A percentile compares a stretch with the other conserved stretches of the same genome.
Evolutionary conservation across 1,140 invertebrate genomes (phyloP).

Genomic region (Cylas formicarius): DNA sequence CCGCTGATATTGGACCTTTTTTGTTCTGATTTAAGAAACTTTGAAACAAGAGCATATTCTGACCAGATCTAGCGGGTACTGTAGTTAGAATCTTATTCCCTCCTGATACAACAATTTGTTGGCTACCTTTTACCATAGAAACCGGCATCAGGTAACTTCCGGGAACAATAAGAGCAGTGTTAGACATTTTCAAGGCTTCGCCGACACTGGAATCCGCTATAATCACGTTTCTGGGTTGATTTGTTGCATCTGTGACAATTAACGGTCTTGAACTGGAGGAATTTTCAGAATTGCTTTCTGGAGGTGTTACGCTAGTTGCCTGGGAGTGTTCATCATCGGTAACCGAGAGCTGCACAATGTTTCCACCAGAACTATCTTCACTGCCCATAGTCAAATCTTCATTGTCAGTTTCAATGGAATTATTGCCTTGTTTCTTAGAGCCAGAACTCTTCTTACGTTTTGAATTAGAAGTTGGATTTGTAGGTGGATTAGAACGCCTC

Average conservation of each 20-base stretch:
- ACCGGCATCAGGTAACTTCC: constrained; percentile 63
- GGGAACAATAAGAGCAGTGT: constrained; percentile 57
- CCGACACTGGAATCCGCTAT: constrained; percentile 49
- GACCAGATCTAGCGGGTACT: constrained; percentile 49
- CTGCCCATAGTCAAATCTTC: constrained; percentile 65
- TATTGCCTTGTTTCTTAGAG: not conserved
- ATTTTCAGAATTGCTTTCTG: constrained; percentile 33
- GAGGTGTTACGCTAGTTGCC: constrained; percentile 28
- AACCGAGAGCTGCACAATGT: constrained; percentile 49
- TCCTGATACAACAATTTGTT: constrained; percentile 63
- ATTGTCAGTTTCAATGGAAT: constrained; percentile 42
- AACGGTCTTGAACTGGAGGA: constrained; percentile 30
- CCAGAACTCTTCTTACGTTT: constrained; percentile 36
- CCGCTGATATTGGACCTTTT: constrained; percentile 43
- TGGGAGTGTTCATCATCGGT: constrained; percentile 41
- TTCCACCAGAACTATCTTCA: constrained; percentile 63
- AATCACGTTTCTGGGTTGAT: constrained; percentile 48
- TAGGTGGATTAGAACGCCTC: constrained; percentile 64
- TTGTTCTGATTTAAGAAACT: constrained; percentile 47
- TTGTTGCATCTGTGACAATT: constrained; percentile 31
- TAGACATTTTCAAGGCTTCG: constrained; percentile 48
- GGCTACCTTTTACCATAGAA: constrained; percentile 60
- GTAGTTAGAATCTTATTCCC: constrained; percentile 58
- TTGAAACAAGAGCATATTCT: constrained; percentile 48
- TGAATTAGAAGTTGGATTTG: constrained; percentile 56